Evolutionary conservation across 2,113 vertebrate species (phyloP), one percentile per base, ranked within the genome.

Genomic region (Garra rufa): DNA sequence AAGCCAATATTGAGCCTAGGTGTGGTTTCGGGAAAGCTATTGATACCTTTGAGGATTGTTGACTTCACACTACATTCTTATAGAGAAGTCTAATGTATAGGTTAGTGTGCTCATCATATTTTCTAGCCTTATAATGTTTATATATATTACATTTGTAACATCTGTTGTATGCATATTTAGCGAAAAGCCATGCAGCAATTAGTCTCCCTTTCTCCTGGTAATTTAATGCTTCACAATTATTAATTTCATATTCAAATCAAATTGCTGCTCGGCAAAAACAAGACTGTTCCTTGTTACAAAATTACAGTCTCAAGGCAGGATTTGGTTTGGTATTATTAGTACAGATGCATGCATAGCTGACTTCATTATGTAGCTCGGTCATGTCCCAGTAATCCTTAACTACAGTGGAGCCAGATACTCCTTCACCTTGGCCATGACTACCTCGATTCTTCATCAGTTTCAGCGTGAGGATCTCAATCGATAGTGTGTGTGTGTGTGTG

Each of bases 391-490:
- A 63, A 83, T 83, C 69, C 73, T 41, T 24, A 85, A 57, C 19
- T 48, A 55, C 57, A 65, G 41, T 67, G 10, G 30, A 63, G 87
- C 17, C 79, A 30, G 21, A 48, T 19, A 75, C 93, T 89, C 88
- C 90, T 90, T 89, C 89, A 80, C 83, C 87, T 93, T 91, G 90
- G 90, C 88, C 85, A 63, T 46, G 82, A 92, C 90, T 91, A 90
- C 91, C 83, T 83, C 78, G 82, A 92, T 93, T 91, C 92, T 90
- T 92, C 92, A 94, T 94, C 93, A 93, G 92, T 93, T 94, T 91
- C 91, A 89, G 88, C 92, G 93, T 94, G 93, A 91, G 91, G 89
- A 83, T 63, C 89, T 91, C 88, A 92, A 94, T 95, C 93, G 92
- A 94, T 93, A 92, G 90, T 89, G 88, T 83, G 86, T 38, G 75